Evolutionary conservation across 2,113 vertebrate species (phyloP), one percentile per base, ranked within the genome.

Genomic region (Halcyon senegalensis): DNA sequence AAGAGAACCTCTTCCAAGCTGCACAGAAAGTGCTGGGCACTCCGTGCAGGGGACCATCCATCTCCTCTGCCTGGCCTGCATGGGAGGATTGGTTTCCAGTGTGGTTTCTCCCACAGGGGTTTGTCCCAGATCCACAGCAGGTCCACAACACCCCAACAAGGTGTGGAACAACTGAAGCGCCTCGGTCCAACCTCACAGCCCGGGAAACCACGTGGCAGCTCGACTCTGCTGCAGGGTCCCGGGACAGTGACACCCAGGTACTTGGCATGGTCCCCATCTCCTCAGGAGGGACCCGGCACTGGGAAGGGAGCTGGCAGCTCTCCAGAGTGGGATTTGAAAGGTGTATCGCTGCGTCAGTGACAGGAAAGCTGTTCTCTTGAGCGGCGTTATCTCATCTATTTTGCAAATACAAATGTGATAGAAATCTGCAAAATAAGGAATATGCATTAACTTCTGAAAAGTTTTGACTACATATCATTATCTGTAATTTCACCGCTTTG

Each of bases 341-440:
- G 94, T 94, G 79, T 30, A 35, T 37, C 0, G 0, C 79, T 95
- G 91, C 86, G 6, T 10, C 2, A 0, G 69, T 84, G 93, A 87
- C 95, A 91, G 86, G 70, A 93, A 93, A 95, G 91, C 83, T 97
- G 87, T 30, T 94, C 94, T 93, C 92, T 59, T 24, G 15, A 96
- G 93, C 50, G 0, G 78, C 1, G 10, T 78, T 96, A 93, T 96
- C 96, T 96, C 92, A 95, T 94, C 93, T 97, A 94, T 95, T 97
- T 96, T 97, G 95, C 94, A 97, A 97, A 96, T 94, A 96, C 90
- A 97, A 95, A 96, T 84, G 90, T 67, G 94, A 96, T 96, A 93
- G 96, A 96, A 92, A 96, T 96, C 96, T 97, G 90, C 95, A 96
- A 97, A 97, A 96, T 93, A 96, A 93, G 90, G 91, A 91, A 94